Evolutionary conservation across 2,888 invertebrate genomes (phyloP).

Genomic region (Scaptomyza parva): DNA sequence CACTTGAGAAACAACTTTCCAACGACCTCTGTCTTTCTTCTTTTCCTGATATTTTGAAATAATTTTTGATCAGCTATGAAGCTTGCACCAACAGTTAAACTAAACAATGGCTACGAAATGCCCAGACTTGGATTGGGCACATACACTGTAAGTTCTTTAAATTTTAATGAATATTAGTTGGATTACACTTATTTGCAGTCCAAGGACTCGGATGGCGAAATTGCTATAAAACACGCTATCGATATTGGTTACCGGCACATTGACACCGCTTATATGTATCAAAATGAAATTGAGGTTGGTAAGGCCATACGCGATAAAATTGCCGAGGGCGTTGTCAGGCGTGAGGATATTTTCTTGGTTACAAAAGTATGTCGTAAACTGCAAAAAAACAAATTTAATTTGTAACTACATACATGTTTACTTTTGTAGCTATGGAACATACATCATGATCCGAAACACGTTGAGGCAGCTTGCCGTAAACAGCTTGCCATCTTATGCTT

Average conservation of each 20-base stretch:
- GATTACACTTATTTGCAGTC: constrained; percentile 86
- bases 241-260: constrained; percentile 91
- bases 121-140: constrained; percentile 89
- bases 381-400: not conserved
- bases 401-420: no score
- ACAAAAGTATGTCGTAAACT: constrained; percentile 84
- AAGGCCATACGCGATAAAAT: constrained; percentile 88
- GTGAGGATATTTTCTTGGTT: constrained; percentile 89
- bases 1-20: not conserved
- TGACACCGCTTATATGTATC: constrained; percentile 88
- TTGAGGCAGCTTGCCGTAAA: constrained; percentile 85
- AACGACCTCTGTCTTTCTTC: no score
- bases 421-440: constrained; percentile 80
- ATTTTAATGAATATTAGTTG: not conserved
- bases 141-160: constrained; percentile 85
- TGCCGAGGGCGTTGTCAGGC: constrained; percentile 87
- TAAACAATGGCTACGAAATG: constrained; percentile 87
- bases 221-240: constrained; percentile 90
- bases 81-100: constrained; percentile 84
- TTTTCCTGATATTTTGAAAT: not conserved
- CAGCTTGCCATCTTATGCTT: constrained; percentile 88
- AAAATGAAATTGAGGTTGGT: constrained; percentile 90
- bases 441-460: constrained; percentile 76
- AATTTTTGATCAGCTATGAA: constrained; percentile 46
- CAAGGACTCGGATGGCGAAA: constrained; percentile 87